phyloP scores from a whole-genome alignment of 2,797 vertebrate species.

The Odontamblyopus rebecca region DNA sequence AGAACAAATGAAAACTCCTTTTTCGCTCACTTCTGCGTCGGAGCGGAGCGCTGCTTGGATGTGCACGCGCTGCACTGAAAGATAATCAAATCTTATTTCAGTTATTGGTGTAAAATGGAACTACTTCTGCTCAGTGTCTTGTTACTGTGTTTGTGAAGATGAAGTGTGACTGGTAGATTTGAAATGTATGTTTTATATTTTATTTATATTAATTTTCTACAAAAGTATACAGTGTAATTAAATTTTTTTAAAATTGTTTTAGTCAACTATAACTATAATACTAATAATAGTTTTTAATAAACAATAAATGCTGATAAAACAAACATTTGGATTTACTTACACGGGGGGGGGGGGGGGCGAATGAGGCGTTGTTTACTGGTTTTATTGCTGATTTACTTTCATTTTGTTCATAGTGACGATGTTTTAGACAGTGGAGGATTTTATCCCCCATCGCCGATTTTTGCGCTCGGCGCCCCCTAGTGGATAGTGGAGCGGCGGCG shows the following conservation, averaged over 20 bases:
- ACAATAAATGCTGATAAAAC: constrained; percentile 37
- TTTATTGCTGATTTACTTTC: too few species aligned
- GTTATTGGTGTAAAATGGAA: neutral
- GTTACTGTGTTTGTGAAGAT: constrained; percentile 15
- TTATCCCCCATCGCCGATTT: too few species aligned
- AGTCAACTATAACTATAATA: constrained; percentile 37
- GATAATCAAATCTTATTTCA: constrained; percentile 20
- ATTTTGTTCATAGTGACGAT: too few species aligned
- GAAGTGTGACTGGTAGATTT: neutral
- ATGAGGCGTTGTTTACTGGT: too few species aligned
- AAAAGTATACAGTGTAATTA: constrained; percentile 31
- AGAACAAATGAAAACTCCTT: too few species aligned
- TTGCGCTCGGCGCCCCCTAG: too few species aligned
- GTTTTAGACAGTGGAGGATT: too few species aligned
- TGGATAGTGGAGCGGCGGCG: too few species aligned
- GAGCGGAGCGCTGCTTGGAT: too few species aligned
- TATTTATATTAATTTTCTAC: constrained; percentile 15
- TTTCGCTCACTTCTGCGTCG: too few species aligned
- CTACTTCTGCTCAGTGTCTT: neutral
- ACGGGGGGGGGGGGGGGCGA: too few species aligned
- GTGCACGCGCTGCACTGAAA: constrained; percentile 12
- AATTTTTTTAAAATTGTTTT: constrained; percentile 31
- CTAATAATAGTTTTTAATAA: constrained; percentile 36
- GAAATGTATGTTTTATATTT: constrained; percentile 5
- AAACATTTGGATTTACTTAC: neutral